Percentiles rank a stretch among this genome's conserved stretches.
These are phyloP conservation scores for Catamblyrhynchus diadema DNA, from an alignment of 2,797 vertebrate genomes.

Conservation along the genomic window DNA sequence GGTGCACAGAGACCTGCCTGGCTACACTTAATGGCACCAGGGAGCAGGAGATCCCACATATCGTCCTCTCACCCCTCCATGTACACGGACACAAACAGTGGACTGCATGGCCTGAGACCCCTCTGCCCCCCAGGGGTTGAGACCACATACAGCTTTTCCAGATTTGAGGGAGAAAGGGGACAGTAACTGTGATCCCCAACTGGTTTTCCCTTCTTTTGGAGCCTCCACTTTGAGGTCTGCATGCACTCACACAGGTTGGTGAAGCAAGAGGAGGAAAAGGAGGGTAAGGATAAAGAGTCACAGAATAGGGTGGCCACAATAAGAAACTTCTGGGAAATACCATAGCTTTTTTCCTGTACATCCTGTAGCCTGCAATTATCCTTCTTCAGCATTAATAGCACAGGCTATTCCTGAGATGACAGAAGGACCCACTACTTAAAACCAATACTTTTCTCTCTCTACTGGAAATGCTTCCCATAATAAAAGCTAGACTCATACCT, in stretches of 20 bases:
- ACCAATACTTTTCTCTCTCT: constrained; percentile 1
- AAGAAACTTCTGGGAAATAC: background rate
- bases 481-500: background rate
- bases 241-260: rapidly evolving
- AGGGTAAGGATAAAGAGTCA: background rate
- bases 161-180: background rate
- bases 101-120: background rate
- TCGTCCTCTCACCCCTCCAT: background rate
- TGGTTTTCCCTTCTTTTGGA: background rate
- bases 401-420: background rate
- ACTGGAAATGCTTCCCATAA: background rate
- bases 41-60: rapidly evolving
- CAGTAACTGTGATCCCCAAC: background rate
- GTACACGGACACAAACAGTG: rapidly evolving
- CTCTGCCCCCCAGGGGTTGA: rapidly evolving
- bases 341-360: background rate
- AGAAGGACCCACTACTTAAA: background rate
- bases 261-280: background rate
- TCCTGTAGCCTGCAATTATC: background rate
- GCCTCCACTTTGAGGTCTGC: background rate
- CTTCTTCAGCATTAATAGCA: background rate
- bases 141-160: background rate
- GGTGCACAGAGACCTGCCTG: background rate
- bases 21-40: background rate
- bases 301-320: rapidly evolving